Conservation (phyloP, 2,113 vertebrate species). For the Hemiscyllium ocellatum region DNA sequence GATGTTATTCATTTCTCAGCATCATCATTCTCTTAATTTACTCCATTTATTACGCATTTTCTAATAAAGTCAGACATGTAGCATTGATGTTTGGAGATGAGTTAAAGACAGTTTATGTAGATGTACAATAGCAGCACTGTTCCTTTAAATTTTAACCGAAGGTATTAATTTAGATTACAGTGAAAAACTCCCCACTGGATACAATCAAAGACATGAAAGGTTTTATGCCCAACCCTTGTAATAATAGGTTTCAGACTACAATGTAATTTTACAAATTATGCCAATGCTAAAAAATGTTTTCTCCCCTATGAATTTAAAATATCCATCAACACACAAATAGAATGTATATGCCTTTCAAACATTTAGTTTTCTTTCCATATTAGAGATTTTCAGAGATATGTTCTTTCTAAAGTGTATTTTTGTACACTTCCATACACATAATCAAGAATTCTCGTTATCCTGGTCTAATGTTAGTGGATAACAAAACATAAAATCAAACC, state of each 20-base stretch:
- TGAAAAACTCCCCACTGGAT: conserved; percentile 21
- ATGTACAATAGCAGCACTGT: background rate
- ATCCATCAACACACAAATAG: conserved; percentile 1
- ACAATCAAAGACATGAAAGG: conserved; percentile 34
- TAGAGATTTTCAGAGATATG: background rate
- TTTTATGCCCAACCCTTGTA: conserved; percentile 24
- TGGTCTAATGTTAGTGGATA: background rate
- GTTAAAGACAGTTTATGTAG: conserved; percentile 7
- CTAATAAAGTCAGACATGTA: background rate
- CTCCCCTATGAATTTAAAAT: conserved; percentile 25
- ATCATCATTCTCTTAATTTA: background rate
- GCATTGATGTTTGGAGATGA: background rate
- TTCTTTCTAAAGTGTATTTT: background rate
- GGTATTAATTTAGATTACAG: conserved; percentile 32
- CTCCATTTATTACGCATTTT: background rate
- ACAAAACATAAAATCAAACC: background rate
- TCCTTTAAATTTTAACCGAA: conserved; percentile 6
- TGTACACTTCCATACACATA: background rate
- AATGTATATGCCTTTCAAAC: background rate
- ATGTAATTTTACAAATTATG: conserved; percentile 38
- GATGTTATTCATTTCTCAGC: background rate
- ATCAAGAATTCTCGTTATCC: background rate
- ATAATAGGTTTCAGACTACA: conserved; percentile 35
- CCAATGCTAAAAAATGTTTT: background rate
- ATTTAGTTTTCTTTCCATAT: background rate